These are phyloP conservation scores for Leptothorax acervorum DNA, from an alignment of 2,888 invertebrate genomes.

Conservation along the genomic window DNA sequence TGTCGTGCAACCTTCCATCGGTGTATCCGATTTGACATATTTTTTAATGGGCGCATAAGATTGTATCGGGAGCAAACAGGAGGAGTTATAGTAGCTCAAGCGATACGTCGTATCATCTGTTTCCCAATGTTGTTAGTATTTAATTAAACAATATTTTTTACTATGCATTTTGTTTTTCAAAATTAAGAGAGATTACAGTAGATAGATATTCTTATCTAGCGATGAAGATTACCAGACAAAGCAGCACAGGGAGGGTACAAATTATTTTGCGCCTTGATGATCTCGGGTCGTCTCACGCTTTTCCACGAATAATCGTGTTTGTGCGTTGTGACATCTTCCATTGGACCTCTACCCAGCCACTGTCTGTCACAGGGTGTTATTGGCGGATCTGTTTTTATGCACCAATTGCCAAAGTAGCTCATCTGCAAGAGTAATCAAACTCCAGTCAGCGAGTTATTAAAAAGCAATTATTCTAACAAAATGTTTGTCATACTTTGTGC, in stretches of 20 bases:
- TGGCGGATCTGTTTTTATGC: conserved; percentile 73
- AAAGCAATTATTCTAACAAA: not conserved
- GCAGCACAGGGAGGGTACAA: conserved; percentile 75
- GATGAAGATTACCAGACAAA: conserved; percentile 74
- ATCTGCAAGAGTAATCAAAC: conserved; percentile 68
- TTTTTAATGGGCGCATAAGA: conserved; percentile 86
- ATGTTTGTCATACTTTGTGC: conserved; percentile 85
- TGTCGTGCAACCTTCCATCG: conserved; percentile 87
- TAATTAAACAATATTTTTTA: conserved; percentile 1
- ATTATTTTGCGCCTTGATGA: conserved; percentile 71
- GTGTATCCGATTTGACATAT: conserved; percentile 87
- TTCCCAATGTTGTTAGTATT: not conserved
- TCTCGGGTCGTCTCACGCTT: conserved; percentile 57
- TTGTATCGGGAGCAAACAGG: conserved; percentile 83
- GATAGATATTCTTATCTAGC: not conserved
- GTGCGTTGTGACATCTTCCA: conserved; percentile 91
- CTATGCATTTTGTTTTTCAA: not conserved
- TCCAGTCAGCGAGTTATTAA: not conserved
- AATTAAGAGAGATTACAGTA: not conserved
- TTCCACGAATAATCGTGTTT: conserved; percentile 89
- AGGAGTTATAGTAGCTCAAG: conserved; percentile 88
- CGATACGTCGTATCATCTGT: conserved; percentile 89
- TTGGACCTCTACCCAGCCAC: conserved; percentile 87
- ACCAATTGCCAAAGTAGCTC: conserved; percentile 83
- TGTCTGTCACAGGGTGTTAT: conserved; percentile 77